phyloP scores from a whole-genome alignment of 2,113 vertebrate genomes.

The Numida meleagris region DNA sequence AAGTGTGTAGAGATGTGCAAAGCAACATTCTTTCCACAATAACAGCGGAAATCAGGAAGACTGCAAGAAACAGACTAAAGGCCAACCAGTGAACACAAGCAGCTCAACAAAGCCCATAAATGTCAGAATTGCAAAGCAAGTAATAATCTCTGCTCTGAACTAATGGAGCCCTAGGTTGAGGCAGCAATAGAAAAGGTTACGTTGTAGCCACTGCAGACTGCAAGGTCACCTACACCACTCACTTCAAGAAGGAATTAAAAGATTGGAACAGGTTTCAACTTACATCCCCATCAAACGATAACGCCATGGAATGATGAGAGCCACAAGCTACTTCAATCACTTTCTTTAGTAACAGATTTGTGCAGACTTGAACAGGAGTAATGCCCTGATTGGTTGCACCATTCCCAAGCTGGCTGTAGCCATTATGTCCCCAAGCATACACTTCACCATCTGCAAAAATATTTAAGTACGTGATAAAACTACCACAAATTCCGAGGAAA shows the following conservation, averaged over 20 bases:
- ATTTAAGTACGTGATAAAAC: background rate
- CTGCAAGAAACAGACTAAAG: background rate
- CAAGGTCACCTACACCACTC: background rate
- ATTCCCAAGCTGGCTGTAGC: slow-evolving; percentile 96
- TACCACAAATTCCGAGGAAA: background rate
- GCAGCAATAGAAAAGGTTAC: background rate
- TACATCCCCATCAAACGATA: slow-evolving; percentile 93
- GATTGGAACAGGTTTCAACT: slow-evolving; percentile 61
- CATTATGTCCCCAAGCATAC: slow-evolving; percentile 97
- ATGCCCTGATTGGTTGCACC: slow-evolving; percentile 93
- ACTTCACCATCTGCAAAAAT: slow-evolving; percentile 89
- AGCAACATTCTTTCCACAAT: background rate
- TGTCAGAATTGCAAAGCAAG: background rate
- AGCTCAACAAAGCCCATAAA: background rate
- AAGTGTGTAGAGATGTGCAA: background rate
- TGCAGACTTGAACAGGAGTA: slow-evolving; percentile 89
- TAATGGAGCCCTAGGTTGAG: background rate
- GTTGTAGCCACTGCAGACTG: background rate
- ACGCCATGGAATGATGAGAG: slow-evolving; percentile 94
- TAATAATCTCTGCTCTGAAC: background rate
- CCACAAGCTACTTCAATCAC: slow-evolving; percentile 93
- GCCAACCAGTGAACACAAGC: background rate
- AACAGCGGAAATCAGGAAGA: background rate
- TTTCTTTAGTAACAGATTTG: slow-evolving; percentile 89
- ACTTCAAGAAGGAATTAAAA: slow-evolving; percentile 10